Conservation (phyloP, 2,888 invertebrate species). For the Rapana venosa region DNA sequence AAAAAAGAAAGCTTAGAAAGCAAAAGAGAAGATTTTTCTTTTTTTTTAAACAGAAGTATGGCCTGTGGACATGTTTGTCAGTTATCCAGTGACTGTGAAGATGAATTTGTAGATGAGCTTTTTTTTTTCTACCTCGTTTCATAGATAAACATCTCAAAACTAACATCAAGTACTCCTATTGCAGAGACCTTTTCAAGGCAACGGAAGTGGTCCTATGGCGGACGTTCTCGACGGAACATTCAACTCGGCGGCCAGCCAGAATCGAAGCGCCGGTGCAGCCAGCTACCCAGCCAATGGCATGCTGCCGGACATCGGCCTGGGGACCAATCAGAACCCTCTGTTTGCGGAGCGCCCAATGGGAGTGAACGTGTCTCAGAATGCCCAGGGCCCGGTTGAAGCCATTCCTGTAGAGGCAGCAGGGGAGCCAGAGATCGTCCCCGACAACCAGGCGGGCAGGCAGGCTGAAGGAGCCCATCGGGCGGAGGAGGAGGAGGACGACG, state of each 20-base stretch:
- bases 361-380: slow-evolving; percentile 34
- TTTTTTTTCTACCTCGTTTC: no score
- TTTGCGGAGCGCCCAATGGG: slow-evolving; percentile 40
- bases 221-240: slow-evolving; percentile 54
- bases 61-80: background rate
- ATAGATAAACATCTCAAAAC: background rate
- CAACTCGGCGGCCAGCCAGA: slow-evolving; percentile 28
- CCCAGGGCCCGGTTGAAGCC: background rate
- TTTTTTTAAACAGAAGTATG: no score
- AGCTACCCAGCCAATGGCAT: slow-evolving; percentile 45
- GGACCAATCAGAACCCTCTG: slow-evolving; percentile 50
- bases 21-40: background rate
- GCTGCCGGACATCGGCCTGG: slow-evolving; percentile 52
- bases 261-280: slow-evolving; percentile 35
- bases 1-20: no score
- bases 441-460: background rate
- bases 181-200: slow-evolving; percentile 34
- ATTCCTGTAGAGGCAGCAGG: slow-evolving; percentile 3
- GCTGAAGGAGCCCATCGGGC: background rate
- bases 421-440: background rate
- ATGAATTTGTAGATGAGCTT: background rate
- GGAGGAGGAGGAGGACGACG: background rate
- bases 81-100: background rate
- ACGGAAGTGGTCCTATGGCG: slow-evolving; percentile 45
- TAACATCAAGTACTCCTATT: background rate